Evolutionary conservation across 2,888 invertebrate genomes (phyloP), one percentile per base, ranked within the genome.

Genomic region (Caenorhabditis wallacei): DNA sequence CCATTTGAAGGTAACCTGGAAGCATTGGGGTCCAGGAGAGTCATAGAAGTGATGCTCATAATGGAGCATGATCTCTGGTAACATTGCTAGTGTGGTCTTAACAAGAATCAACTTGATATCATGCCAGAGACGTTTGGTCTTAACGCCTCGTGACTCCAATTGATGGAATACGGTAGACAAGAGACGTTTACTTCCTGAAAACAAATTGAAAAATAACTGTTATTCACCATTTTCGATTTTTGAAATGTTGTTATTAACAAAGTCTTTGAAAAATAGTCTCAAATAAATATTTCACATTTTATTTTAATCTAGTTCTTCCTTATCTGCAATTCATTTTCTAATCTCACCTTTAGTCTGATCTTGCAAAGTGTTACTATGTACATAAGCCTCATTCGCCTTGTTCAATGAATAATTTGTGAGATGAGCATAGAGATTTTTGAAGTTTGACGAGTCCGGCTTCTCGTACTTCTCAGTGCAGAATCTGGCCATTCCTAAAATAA

Each of bases 371-470:
- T 83, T 88, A 70, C 90, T 90, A 76, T 92, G 92, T 56, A 93
- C 91, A 84, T 93, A 94, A 11, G 91, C 89, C 20, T 89, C 88
- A 85, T 92, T 93, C 40, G 89, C 86, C 86, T 93, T 93, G 85
- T 93, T 93, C 64, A 93, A 89, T 1, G 93, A 93, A 87, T 94
- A 94, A 86, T 94, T 94, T 3, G 93, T 93, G 80, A 93, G 88
- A 88, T 93, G 93, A 91, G 93, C 93, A 88, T 90, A 94, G 0
- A 92, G 86, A 80, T 93, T 92, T 75, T 92, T 90, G 69, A 93
- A 88, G 85, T 93, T 93, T 75, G 91, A 91, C n/a, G 89, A 87
- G 3, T 92, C 92, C 10, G 93, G 93, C 40, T 87, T 88, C 80
- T 92, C 89, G 85, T 93, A 93, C 30, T 92, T 92, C 75, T 93